These are phyloP conservation scores for Oscheius onirici DNA, from an alignment of 2,888 invertebrate genomes.

Conservation along the genomic window DNA sequence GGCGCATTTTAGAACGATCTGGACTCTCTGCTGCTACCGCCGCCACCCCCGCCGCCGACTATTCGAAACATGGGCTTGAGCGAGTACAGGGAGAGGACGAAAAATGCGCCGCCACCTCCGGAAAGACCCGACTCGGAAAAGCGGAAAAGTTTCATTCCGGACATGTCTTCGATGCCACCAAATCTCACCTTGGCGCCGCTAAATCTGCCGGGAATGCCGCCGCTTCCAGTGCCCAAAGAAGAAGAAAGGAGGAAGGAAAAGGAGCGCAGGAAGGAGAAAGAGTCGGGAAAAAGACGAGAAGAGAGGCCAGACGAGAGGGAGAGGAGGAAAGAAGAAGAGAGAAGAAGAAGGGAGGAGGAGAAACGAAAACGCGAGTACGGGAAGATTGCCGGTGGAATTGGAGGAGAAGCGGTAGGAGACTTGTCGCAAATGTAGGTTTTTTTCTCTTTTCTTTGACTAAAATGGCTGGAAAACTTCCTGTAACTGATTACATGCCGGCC, in stretches of 20 bases:
- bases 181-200: not conserved
- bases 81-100: slow-evolving; percentile 26
- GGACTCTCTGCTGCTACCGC: not conserved
- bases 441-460: not conserved
- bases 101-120: not conserved
- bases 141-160: slow-evolving; percentile 39
- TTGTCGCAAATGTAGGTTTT: not conserved
- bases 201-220: slow-evolving; percentile 15
- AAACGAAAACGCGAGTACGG: slow-evolving; percentile 47
- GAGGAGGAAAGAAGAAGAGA: slow-evolving; percentile 35
- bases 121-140: not conserved
- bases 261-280: slow-evolving; percentile 31
- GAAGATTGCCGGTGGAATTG: slow-evolving; percentile 33
- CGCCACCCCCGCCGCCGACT: slow-evolving; percentile 1
- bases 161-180: slow-evolving; percentile 20
- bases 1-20: not conserved
- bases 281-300: slow-evolving; percentile 23
- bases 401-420: not conserved
- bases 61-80: slow-evolving; percentile 13
- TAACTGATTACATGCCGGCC: too few species aligned
- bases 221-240: not conserved
- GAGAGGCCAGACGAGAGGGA: slow-evolving; percentile 37
- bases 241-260: slow-evolving; percentile 23
- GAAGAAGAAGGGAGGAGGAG: slow-evolving; percentile 36
- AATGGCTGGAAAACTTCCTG: too few species aligned